These are phyloP conservation scores for Melospiza melodia DNA, from an alignment of 2,113 vertebrate species.

Conservation along the genomic window DNA sequence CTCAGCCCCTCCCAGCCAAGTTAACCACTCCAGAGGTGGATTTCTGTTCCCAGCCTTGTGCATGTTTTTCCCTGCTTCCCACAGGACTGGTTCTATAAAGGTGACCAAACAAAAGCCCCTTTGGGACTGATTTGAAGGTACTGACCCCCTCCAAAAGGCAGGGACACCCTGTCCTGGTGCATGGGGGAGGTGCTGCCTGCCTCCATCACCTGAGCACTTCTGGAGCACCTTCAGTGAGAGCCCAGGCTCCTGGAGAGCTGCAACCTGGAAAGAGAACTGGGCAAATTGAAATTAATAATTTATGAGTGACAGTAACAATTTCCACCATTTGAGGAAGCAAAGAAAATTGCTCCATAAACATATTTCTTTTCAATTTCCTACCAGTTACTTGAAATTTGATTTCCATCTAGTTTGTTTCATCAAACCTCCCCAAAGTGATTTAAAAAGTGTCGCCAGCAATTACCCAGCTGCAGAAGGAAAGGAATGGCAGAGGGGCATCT, in stretches of 20 bases:
- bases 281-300: slow-evolving; percentile 33
- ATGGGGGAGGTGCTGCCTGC: neutral
- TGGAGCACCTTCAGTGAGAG: neutral
- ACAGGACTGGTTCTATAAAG: neutral
- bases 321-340: neutral
- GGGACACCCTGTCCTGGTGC: neutral
- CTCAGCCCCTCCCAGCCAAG: neutral
- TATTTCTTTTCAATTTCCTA: slow-evolving; percentile 61
- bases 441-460: slow-evolving; percentile 5
- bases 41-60: neutral
- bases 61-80: neutral
- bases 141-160: neutral
- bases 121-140: neutral
- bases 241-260: neutral
- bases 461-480: neutral
- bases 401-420: slow-evolving; percentile 54
- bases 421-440: slow-evolving; percentile 23
- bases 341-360: slow-evolving; percentile 60
- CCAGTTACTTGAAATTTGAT: slow-evolving; percentile 53
- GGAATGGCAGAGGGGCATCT: neutral
- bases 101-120: neutral
- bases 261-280: neutral
- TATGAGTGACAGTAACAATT: slow-evolving; percentile 42
- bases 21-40: neutral
- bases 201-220: neutral